These are phyloP conservation scores for Anhinga anhinga DNA, from an alignment of 2,113 vertebrate species.

Conservation along the genomic window DNA sequence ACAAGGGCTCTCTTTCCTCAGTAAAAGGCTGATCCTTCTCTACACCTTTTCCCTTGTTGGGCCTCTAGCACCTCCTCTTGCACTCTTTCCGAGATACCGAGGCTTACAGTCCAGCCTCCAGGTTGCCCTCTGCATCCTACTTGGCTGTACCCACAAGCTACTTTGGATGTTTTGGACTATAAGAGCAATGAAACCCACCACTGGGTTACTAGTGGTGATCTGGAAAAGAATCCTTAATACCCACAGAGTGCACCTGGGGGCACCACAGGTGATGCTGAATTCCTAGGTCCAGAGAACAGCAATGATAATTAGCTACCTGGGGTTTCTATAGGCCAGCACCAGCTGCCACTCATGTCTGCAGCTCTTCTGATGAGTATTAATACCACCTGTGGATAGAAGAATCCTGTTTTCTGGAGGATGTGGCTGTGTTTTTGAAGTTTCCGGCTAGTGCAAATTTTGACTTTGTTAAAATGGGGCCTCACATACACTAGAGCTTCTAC, in stretches of 20 bases:
- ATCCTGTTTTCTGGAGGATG: not conserved
- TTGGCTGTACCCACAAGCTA: not conserved
- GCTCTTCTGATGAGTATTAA: not conserved
- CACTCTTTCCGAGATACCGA: not conserved
- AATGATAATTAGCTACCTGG: not conserved
- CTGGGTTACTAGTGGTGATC: not conserved
- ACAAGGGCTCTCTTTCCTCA: not conserved
- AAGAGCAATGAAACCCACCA: not conserved
- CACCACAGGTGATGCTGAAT: not conserved
- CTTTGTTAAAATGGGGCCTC: conserved; percentile 66
- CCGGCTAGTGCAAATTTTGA: not conserved
- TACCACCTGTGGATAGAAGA: not conserved
- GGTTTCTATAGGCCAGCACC: not conserved
- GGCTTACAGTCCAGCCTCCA: not conserved
- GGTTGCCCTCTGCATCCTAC: not conserved
- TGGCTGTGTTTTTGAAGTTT: conserved; percentile 47
- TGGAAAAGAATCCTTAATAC: not conserved
- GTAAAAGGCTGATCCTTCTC: not conserved
- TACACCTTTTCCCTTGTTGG: not conserved
- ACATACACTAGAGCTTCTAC: conserved; percentile 78
- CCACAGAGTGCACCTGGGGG: not conserved
- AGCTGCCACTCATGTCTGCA: not conserved
- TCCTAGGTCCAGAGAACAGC: not conserved
- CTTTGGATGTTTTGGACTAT: not conserved
- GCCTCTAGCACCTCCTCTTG: not conserved